These are phyloP conservation scores for Ifrita kowaldi DNA, from an alignment of 2,113 vertebrate species.

Conservation along the genomic window DNA sequence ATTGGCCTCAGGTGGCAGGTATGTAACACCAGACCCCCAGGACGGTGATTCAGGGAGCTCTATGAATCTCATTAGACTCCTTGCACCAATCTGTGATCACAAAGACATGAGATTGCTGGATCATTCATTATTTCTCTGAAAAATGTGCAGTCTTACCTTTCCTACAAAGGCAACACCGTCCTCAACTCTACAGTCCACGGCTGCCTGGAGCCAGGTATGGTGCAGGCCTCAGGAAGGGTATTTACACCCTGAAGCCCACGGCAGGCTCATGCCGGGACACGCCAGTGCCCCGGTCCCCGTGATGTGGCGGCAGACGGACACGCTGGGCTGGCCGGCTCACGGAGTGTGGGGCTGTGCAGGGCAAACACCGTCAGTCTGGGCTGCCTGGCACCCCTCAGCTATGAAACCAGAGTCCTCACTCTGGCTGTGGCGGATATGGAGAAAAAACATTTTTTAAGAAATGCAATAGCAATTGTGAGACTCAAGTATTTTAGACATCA, in stretches of 20 bases:
- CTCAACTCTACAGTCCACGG: not conserved
- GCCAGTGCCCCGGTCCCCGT: accelerated
- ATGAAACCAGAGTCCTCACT: not conserved
- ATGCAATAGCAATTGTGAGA: not conserved
- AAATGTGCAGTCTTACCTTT: not conserved
- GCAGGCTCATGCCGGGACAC: accelerated
- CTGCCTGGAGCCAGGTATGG: not conserved
- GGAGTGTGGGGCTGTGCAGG: accelerated
- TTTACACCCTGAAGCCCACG: accelerated
- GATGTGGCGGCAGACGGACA: accelerated
- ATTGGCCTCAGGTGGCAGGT: not conserved
- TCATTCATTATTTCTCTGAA: not conserved
- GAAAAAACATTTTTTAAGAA: not conserved
- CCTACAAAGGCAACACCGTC: not conserved
- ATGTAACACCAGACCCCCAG: not conserved
- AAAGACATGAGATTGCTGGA: not conserved
- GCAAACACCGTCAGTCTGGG: accelerated
- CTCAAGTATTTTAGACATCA: not conserved
- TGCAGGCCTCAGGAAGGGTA: not conserved
- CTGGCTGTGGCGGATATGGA: accelerated
- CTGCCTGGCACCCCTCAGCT: not conserved
- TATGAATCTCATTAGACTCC: not conserved
- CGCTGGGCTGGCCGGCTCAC: accelerated
- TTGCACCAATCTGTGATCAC: not conserved
- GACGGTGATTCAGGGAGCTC: not conserved